A percentile compares a stretch with the other conserved stretches of the same genome.
Conservation (phyloP, 2,888 invertebrate species). For the Cephonodes hylas region DNA sequence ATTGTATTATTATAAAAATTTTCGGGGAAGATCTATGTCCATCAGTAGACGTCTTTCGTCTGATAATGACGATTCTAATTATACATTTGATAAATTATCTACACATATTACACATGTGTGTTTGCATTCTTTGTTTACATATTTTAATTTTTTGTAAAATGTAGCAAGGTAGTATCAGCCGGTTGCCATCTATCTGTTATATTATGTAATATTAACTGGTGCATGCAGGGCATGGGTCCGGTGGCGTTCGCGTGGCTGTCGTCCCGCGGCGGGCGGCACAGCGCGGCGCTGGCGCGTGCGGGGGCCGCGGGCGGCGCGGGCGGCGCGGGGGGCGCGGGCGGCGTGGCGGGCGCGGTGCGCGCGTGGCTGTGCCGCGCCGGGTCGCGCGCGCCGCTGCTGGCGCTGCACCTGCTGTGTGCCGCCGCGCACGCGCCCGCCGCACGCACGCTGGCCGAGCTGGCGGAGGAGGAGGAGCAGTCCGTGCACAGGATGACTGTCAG, state of each 20-base stretch:
- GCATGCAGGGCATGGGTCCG: slow-evolving; percentile 53
- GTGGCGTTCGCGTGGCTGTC: slow-evolving; percentile 42
- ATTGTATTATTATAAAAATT: too few relatives aligned
- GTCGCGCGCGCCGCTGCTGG: slow-evolving; percentile 27
- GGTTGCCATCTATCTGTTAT: too few relatives aligned
- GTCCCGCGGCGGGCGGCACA: slow-evolving; percentile 26
- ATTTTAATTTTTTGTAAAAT: too few relatives aligned
- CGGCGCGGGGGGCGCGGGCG: slow-evolving; percentile 20
- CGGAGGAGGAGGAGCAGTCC: slow-evolving; percentile 81
- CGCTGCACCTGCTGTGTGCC: slow-evolving; percentile 34
- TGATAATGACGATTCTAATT: too few relatives aligned
- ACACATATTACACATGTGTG: too few relatives aligned
- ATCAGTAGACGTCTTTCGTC: too few relatives aligned
- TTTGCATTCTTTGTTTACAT: too few relatives aligned
- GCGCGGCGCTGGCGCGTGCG: slow-evolving; percentile 19
- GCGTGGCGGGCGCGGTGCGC: slow-evolving; percentile 21
- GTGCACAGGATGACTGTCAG: slow-evolving; percentile 84
- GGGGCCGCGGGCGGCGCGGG: slow-evolving; percentile 25
- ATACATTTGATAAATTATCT: too few relatives aligned
- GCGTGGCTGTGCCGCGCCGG: slow-evolving; percentile 12
- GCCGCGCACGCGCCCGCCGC: slow-evolving; percentile 27
- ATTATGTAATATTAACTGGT: too few relatives aligned
- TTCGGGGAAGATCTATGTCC: too few relatives aligned
- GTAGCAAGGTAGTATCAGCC: too few relatives aligned
- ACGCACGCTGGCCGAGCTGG: slow-evolving; percentile 69